These are phyloP conservation scores for Bradypodion pumilum DNA, from an alignment of 2,797 vertebrate genomes.

Conservation along the genomic window DNA sequence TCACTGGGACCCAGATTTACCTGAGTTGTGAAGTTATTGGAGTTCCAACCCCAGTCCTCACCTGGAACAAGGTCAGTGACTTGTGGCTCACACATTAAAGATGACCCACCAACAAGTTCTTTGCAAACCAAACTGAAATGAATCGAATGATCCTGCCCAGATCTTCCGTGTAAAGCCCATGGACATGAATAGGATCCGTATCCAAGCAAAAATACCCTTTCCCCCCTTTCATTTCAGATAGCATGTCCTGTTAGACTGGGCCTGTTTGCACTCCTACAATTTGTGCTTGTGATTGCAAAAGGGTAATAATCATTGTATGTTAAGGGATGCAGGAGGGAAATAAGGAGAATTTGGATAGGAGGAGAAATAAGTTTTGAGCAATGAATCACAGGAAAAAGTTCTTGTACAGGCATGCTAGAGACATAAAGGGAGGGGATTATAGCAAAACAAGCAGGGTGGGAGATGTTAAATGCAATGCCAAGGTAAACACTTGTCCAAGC, in stretches of 20 bases:
- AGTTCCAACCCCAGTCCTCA: constrained; percentile 90
- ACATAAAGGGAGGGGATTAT: not conserved
- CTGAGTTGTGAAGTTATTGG: constrained; percentile 93
- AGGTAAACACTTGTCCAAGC: constrained; percentile 1
- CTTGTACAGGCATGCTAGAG: not conserved
- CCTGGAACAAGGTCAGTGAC: constrained; percentile 89
- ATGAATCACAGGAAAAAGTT: not conserved
- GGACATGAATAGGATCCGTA: not conserved
- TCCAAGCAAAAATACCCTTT: not conserved
- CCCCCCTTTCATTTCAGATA: not conserved
- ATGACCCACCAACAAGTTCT: not conserved
- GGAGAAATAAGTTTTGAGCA: not conserved
- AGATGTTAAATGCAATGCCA: not conserved
- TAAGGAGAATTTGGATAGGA: not conserved
- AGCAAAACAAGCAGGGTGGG: not conserved
- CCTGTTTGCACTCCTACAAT: not conserved
- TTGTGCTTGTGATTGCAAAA: not conserved
- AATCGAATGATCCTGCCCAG: not conserved
- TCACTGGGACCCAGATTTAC: constrained; percentile 89
- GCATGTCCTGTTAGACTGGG: not conserved
- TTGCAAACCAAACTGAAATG: not conserved
- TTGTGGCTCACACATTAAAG: no score
- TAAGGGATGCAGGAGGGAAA: not conserved
- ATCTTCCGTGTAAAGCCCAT: not conserved
- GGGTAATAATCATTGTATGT: not conserved